phyloP scores from a whole-genome alignment of 2,797 vertebrate genomes.

The Sorex maritimensis region DNA sequence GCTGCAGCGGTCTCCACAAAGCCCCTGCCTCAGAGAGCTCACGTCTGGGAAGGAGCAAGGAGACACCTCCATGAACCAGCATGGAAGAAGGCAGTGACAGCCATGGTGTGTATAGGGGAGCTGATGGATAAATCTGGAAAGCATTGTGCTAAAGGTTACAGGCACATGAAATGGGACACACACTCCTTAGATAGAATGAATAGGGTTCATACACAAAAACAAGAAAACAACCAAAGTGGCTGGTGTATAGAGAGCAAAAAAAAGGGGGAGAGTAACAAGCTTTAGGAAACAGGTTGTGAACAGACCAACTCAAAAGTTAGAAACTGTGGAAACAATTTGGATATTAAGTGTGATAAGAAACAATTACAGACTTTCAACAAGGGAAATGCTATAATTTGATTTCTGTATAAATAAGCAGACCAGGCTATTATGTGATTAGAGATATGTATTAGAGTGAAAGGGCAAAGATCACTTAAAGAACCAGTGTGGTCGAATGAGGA shows the following conservation, averaged over 20 bases:
- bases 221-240: background rate
- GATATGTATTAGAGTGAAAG: background rate
- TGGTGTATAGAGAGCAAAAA: background rate
- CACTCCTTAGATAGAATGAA: background rate
- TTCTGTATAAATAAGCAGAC: background rate
- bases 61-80: background rate
- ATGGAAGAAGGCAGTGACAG: background rate
- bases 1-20: slow-evolving; percentile 26
- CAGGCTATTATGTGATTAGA: background rate
- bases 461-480: background rate
- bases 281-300: background rate
- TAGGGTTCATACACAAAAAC: background rate
- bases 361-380: background rate
- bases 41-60: background rate
- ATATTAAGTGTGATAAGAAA: slow-evolving; percentile 15
- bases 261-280: background rate
- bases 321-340: slow-evolving; percentile 9
- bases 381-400: background rate
- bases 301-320: background rate
- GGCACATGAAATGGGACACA: background rate
- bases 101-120: background rate
- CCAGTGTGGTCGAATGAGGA: background rate
- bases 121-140: background rate
- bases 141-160: background rate
- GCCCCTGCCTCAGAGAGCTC: background rate